These are phyloP conservation scores for Cossypha heuglini DNA, from an alignment of 2,797 vertebrate genomes.

Conservation along the genomic window DNA sequence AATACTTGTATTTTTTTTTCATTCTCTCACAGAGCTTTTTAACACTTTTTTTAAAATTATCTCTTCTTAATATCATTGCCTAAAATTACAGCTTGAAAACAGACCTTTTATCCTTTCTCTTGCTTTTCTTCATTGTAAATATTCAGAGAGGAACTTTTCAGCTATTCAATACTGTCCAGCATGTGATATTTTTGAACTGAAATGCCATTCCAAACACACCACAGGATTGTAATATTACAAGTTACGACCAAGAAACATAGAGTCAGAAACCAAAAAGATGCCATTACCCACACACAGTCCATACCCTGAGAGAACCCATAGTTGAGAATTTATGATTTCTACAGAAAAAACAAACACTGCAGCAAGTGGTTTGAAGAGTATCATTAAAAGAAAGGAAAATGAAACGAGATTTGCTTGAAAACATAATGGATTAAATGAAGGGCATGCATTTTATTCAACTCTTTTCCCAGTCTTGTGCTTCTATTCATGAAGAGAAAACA, in stretches of 20 bases:
- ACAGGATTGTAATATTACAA: not conserved
- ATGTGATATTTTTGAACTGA: not conserved
- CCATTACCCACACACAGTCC: not conserved
- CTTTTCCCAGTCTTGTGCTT: not conserved
- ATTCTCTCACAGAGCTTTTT: not conserved
- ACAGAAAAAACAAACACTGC: not conserved
- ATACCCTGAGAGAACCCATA: not conserved
- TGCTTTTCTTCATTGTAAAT: not conserved
- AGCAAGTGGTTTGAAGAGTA: not conserved
- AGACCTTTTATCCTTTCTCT: not conserved
- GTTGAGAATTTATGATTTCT: not conserved
- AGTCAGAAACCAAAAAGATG: not conserved
- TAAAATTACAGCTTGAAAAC: not conserved
- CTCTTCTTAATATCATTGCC: not conserved
- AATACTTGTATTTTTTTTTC: not conserved
- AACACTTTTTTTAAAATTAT: not conserved
- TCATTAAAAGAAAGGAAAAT: not conserved
- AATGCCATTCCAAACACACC: not conserved
- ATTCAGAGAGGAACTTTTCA: not conserved
- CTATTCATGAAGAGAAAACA: not conserved
- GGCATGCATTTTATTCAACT: not conserved
- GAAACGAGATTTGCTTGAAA: not conserved
- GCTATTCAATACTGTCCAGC: not conserved
- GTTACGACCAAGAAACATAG: not conserved
- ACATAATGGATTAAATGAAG: not conserved